phyloP scores from a whole-genome alignment of 1,140 invertebrate species.

The Diprion similis region DNA sequence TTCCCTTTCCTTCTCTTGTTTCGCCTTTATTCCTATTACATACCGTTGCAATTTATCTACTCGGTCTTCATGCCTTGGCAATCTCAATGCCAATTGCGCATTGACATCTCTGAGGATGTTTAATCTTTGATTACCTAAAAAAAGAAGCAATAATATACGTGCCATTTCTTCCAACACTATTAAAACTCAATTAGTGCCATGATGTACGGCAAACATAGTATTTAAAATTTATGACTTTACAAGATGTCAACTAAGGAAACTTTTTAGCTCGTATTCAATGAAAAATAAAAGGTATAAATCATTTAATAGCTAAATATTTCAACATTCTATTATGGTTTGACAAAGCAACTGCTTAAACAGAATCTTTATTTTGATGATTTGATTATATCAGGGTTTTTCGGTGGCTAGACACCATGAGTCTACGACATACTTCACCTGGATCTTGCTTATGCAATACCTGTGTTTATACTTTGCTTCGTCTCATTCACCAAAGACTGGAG shows the following conservation, averaged over 20 bases:
- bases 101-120: conserved; percentile 65
- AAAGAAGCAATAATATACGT: conserved; percentile 27
- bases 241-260: neutral
- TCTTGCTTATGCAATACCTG: conserved; percentile 53
- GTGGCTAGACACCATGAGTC: no score
- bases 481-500: conserved; percentile 70
- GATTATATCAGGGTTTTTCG: no score
- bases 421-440: conserved; percentile 11
- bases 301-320: conserved; percentile 18
- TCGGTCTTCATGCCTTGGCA: conserved; percentile 70
- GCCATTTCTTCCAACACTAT: no score
- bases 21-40: conserved; percentile 61
- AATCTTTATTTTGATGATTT: no score
- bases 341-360: no score
- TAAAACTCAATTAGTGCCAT: no score
- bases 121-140: conserved; percentile 59
- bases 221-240: no score
- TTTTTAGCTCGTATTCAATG: conserved; percentile 13
- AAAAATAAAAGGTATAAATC: conserved; percentile 16
- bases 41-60: conserved; percentile 68
- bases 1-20: conserved; percentile 63
- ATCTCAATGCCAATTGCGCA: conserved; percentile 61
- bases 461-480: conserved; percentile 66
- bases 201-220: no score
- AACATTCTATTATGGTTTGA: neutral